Evolutionary conservation across 2,797 vertebrate species (phyloP).

Genomic region (Eupleurogrammus muticus): DNA sequence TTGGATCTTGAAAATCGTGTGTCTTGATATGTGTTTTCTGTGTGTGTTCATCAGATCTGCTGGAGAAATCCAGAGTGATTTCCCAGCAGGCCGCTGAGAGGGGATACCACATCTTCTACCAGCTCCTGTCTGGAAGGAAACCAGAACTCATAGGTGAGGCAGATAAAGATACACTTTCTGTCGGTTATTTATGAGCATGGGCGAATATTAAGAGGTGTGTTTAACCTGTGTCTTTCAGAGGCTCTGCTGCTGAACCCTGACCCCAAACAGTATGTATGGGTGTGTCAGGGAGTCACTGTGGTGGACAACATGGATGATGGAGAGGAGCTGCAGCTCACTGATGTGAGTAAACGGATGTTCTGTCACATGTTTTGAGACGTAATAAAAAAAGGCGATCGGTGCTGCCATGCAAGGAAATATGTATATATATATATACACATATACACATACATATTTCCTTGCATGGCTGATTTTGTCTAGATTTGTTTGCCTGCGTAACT

Average conservation of each 20-base stretch:
- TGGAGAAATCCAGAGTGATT: conserved; percentile 82
- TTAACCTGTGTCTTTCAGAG: conserved; percentile 58
- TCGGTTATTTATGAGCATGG: neutral
- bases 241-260: conserved; percentile 73
- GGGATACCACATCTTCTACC: conserved; percentile 83
- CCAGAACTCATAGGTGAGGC: conserved; percentile 74
- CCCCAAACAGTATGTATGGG: conserved; percentile 72
- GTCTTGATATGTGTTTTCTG: neutral
- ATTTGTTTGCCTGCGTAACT: neutral
- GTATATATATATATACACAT: no score
- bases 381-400: no score
- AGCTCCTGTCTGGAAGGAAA: conserved; percentile 83
- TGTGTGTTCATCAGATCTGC: conserved; percentile 69
- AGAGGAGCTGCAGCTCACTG: conserved; percentile 77
- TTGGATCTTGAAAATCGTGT: neutral
- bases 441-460: neutral
- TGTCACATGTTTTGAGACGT: neutral
- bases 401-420: no score
- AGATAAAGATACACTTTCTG: neutral
- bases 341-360: conserved; percentile 51
- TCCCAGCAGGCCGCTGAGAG: conserved; percentile 81
- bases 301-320: conserved; percentile 75
- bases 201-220: neutral
- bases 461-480: neutral
- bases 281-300: conserved; percentile 74